phyloP scores from a whole-genome alignment of 2,113 vertebrate species.

The Bettongia penicillata region DNA sequence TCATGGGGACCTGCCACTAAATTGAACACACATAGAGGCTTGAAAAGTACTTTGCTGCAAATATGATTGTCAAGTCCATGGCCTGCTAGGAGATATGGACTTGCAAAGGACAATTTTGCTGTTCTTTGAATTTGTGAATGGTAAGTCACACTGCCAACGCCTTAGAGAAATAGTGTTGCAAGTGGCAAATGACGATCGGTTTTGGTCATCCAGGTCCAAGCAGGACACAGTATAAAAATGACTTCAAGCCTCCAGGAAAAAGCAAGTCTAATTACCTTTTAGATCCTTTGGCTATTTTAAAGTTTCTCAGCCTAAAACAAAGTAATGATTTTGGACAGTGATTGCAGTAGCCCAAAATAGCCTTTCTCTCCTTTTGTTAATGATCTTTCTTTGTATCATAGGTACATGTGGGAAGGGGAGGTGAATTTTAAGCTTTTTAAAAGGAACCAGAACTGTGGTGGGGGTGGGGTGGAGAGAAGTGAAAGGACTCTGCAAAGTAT shows the following conservation, averaged over 20 bases:
- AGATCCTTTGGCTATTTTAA: slow-evolving; percentile 38
- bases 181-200: slow-evolving; percentile 37
- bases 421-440: slow-evolving; percentile 48
- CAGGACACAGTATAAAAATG: slow-evolving; percentile 40
- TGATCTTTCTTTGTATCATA: slow-evolving; percentile 25
- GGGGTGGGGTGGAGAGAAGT: background rate
- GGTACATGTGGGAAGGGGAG: slow-evolving; percentile 25
- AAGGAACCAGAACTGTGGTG: slow-evolving; percentile 33
- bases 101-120: background rate
- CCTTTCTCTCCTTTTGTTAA: slow-evolving; percentile 27
- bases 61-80: background rate
- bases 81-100: background rate
- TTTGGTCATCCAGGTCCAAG: background rate
- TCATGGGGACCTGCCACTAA: background rate
- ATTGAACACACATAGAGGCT: background rate
- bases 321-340: slow-evolving; percentile 54
- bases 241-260: slow-evolving; percentile 12
- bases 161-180: slow-evolving; percentile 14
- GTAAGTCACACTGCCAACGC: background rate
- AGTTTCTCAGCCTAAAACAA: slow-evolving; percentile 52
- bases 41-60: background rate
- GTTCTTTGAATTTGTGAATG: slow-evolving; percentile 15
- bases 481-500: background rate
- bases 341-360: slow-evolving; percentile 44
- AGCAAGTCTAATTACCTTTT: slow-evolving; percentile 36